Conservation (phyloP, 2,797 vertebrate species). For the Galago senegalensis region DNA sequence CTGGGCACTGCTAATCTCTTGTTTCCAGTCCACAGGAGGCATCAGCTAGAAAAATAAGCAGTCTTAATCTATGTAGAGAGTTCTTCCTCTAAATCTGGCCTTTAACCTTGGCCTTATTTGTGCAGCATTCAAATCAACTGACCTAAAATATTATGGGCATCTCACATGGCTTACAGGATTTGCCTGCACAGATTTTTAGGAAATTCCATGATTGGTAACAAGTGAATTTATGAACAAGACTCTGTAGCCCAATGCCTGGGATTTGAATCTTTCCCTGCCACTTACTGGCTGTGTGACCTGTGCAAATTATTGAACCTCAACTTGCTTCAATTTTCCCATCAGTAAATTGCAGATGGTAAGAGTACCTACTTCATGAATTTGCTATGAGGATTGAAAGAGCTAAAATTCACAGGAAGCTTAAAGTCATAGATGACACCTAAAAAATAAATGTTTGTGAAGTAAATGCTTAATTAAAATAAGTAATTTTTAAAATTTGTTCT, state of each 20-base stretch:
- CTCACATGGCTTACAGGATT: background rate
- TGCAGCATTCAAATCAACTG: background rate
- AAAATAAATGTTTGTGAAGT: constrained; percentile 44
- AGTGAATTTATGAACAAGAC: background rate
- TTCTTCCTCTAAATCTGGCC: background rate
- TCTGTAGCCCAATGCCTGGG: background rate
- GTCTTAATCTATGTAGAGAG: background rate
- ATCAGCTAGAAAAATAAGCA: background rate
- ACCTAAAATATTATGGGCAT: background rate
- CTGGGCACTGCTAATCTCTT: background rate
- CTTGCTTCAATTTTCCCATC: background rate
- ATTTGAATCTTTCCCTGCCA: background rate
- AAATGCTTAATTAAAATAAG: constrained; percentile 55
- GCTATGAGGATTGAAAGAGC: background rate
- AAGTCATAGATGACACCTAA: background rate
- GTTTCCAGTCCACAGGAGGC: background rate
- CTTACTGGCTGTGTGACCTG: background rate
- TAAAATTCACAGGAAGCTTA: constrained; percentile 4
- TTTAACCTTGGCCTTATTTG: background rate
- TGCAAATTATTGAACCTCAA: background rate
- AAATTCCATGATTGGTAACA: background rate
- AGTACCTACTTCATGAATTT: background rate
- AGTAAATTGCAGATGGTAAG: background rate
- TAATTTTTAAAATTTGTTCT: constrained; percentile 49
- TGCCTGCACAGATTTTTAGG: background rate